Base-by-base conservation (phyloP, 2,888 invertebrate genomes). In the Lithophane semibrunnea region DNA sequence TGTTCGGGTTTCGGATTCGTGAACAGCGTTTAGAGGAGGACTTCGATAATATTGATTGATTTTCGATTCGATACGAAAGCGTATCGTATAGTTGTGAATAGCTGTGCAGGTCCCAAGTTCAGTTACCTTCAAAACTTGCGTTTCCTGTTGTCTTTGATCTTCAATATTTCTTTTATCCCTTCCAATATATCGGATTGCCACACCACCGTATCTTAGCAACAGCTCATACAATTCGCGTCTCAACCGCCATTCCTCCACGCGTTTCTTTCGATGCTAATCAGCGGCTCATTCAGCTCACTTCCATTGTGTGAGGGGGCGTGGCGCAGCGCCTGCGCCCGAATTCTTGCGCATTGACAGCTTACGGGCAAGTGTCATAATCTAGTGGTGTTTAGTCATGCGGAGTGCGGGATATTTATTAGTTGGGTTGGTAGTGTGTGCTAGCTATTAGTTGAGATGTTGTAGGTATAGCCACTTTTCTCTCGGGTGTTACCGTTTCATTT, bases 251-350 rank as follows among this genome's bases (percentile, higher is more conserved):
- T 75, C 77, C 72, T 76, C 54, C 67, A 69, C 65, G 74, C 58
- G 79, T 76, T 82, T 80, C 86, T 84, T 88, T 77, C 73, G 80
- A 82, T 85, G 82, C 61, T 82, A 86, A 86, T 88, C 86, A 83
- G 80, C 61, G 61, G 61, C 47, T 77, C 80, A 77, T 84, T 82
- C 84, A 80, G 83, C 71, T 68, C 84, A 83, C 72, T 86, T 85
- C 85, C 80, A 90, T 90, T 90, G 89, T 90, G 85, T 75, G 79
- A 81, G 83, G 67, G 86, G 91, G 89, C 89, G 92, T 90, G 90
- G 88, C 89, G 73, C 83, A 58, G 84, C 56, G 73, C 84, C 89
- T 92, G 88, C 93, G 89, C 94, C 94, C 91, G 91, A 93, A 95
- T 94, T 94, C 94, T 91, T 92, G 87, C 77, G 77, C 87, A 86